Base-by-base conservation (phyloP, 2,113 vertebrate species). In the Pterophyllum scalare region DNA sequence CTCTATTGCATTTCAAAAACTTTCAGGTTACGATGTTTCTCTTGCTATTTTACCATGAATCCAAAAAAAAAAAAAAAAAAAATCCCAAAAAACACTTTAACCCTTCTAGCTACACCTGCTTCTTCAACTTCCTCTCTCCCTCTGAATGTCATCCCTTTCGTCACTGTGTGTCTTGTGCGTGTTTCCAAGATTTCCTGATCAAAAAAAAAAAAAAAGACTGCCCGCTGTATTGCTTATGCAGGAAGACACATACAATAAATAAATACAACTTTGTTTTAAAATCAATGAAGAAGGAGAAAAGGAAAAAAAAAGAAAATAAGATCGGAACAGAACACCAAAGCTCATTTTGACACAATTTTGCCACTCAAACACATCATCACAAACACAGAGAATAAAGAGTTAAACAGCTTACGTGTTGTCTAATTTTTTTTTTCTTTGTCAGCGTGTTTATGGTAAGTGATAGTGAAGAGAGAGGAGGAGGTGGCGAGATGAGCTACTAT, bases 351-450 rank as follows among this genome's bases (percentile, higher is more conserved):
- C 81, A 94, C 88, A 64, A 62, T 54, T 84, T 83, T 87, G 77
- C 93, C 94, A 96, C 91, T 94, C 90, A 90, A 94, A 94, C 94
- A 96, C 95, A 82, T 91, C 87, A 92, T 92, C 93, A 96, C 93
- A 86, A 94, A 92, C 91, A 94, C 84, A 87, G 80, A 92, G 82
- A 90, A 84, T 84, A 90, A 84, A 89, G 89, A 89, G 92, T 93
- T 92, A 83, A 89, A 94, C 76, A 87, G 85, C 87, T 80, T 93
- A 87, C 84, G 77, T 49, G 65, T 81, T 79, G 59, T 43, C 81
- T 87, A 92, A 52, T 26, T 79, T 86, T 74, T 79, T 26, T 17
- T 52, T 64, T 77, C 26, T 87, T 83, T 83, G 57, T 77, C 58
- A 86, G 81, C 79, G 76, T 75, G 75, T 88, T 79, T 89, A 89